Base-by-base conservation (phyloP, 2,113 vertebrate genomes). In the Numida meleagris region DNA sequence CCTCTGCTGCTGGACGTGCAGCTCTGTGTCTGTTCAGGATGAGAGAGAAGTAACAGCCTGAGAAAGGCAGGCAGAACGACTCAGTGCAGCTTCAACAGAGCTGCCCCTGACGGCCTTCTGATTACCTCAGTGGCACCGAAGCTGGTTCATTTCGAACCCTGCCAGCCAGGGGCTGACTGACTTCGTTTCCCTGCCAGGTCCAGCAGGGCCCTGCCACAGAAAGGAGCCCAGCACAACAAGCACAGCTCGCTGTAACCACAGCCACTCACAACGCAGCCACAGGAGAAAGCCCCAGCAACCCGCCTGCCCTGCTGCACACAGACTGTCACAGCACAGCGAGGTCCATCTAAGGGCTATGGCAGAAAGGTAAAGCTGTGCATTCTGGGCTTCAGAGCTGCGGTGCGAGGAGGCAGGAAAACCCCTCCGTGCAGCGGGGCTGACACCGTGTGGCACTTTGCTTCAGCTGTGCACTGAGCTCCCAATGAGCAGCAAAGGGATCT, bases 381-480 rank as follows among this genome's bases (percentile, higher is more conserved):
- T 62, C 19, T 14, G 1, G 50, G 24, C 25, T 58, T 29, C 1
- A 14, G 18, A 59, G 46, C 61, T 46, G 3, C 1, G 12, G 38
- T 33, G 67, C 34, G 75, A 68, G 82, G 66, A 66, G 50, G 59
- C 63, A 92, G 66, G 76, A 57, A 50, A 51, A 6, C 0, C 2
- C 57, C 80, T 80, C 82, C 27, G 68, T 38, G 4, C 51, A 86
- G 82, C 73, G 86, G 91, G 95, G 94, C 88, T 95, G 96, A 96
- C 96, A 95, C 88, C 94, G 9, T 63, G 91, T 91, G 95, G 94
- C 72, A 90, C 86, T 17, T 6, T 12, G 45, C 50, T 85, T 50
- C 15, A 85, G 48, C 63, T 16, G 75, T 61, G 75, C 42, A 13
- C 29, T 4, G n/a, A 38, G 74, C 46, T 77, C 43, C 65, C 45